A percentile compares a stretch with the other conserved stretches of the same genome.
Evolutionary conservation across 92 coral and sea anemone species (phyloP).

Genomic region (Anthopleura xanthogrammica): DNA sequence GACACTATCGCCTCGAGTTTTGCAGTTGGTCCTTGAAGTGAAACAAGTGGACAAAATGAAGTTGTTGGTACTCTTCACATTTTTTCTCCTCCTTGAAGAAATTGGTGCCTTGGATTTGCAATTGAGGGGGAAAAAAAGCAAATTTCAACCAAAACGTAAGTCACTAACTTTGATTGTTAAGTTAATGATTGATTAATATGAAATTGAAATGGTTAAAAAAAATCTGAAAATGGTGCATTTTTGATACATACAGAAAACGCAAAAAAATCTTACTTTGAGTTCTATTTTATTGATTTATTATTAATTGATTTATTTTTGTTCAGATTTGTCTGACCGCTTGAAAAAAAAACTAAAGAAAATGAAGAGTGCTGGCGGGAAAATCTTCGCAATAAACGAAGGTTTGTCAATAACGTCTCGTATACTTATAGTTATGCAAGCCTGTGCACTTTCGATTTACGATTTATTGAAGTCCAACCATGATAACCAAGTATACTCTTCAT

Average conservation of each 20-base stretch:
- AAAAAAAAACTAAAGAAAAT: not conserved
- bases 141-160: not conserved
- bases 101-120: not conserved
- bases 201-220: too few relatives aligned
- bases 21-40: not conserved
- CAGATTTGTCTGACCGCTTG: not conserved
- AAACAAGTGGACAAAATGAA: not conserved
- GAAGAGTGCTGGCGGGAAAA: slow-evolving; percentile 17
- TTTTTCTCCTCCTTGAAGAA: not conserved
- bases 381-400: not conserved
- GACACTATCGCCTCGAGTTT: not conserved
- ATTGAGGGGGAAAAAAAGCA: not conserved
- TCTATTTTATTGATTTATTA: not conserved
- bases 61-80: not conserved
- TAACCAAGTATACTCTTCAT: not conserved
- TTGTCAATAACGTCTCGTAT: not conserved
- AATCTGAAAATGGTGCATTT: too few relatives aligned
- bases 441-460: too few relatives aligned
- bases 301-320: not conserved
- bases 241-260: not conserved
- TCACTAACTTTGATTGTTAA: not conserved
- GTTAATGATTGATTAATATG: too few relatives aligned
- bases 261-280: not conserved
- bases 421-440: too few relatives aligned
- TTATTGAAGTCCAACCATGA: not conserved